A percentile compares a stretch with the other conserved stretches of the same genome.
Evolutionary conservation across 2,888 invertebrate species (phyloP).

Genomic region (Cacoxenus indagator): DNA sequence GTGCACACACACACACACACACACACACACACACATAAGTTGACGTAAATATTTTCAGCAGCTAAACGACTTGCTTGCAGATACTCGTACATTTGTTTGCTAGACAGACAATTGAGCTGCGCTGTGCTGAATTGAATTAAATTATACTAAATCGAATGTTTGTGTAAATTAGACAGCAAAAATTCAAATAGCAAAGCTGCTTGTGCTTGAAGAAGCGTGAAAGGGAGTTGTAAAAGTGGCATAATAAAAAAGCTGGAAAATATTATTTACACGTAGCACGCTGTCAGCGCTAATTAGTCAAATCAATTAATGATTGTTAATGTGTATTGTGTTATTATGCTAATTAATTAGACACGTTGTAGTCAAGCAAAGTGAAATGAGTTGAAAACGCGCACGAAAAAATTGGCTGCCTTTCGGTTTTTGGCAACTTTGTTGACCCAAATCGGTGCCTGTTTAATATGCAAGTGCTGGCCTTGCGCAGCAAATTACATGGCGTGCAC

Average conservation of each 20-base stretch:
- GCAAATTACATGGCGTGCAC: conserved; percentile 5
- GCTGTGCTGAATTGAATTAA: conserved; percentile 56
- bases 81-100: conserved; percentile 36
- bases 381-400: neutral
- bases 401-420: neutral
- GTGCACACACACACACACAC: conserved; percentile 24
- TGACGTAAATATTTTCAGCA: neutral
- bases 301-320: conserved; percentile 62
- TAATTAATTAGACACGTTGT: neutral
- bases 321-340: conserved; percentile 35
- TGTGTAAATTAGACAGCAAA: conserved; percentile 43
- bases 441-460: conserved; percentile 9
- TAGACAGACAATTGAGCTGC: conserved; percentile 52
- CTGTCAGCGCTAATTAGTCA: conserved; percentile 62
- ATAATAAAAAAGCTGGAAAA: conserved; percentile 28
- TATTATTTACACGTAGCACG: conserved; percentile 57
- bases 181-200: conserved; percentile 40
- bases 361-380: neutral
- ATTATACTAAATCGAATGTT: conserved; percentile 43
- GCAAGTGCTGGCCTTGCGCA: conserved; percentile 6
- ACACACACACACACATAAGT: conserved; percentile 23
- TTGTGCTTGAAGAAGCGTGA: neutral
- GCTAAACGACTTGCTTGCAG: conserved; percentile 10
- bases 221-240: neutral
- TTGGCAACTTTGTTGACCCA: conserved; percentile 7